phyloP scores from a whole-genome alignment of 92 coral and sea anemone genomes.

The Anthopleura xanthogrammica region DNA sequence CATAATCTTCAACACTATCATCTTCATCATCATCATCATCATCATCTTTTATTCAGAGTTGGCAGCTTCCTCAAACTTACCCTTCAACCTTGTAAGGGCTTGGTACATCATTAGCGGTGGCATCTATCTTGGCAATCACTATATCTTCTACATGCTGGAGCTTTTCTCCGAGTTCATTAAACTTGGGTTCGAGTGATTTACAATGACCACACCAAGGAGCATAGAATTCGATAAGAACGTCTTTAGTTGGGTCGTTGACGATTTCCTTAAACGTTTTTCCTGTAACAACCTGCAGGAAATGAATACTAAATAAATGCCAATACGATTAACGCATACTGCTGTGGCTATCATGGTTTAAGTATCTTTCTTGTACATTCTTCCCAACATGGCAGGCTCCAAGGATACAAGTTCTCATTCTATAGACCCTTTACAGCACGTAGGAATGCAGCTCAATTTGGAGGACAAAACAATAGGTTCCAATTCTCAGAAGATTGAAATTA shows the following conservation, averaged over 20 bases:
- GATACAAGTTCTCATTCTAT: too few relatives aligned
- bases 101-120: conserved; percentile 94
- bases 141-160: conserved; percentile 75
- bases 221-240: conserved; percentile 91
- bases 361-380: neutral
- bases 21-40: neutral
- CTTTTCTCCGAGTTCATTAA: conserved; percentile 91
- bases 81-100: conserved; percentile 78
- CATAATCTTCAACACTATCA: neutral
- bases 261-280: conserved; percentile 81
- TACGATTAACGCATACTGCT: neutral
- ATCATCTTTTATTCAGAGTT: neutral
- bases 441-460: too few relatives aligned
- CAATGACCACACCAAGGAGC: conserved; percentile 99
- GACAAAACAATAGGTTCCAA: too few relatives aligned
- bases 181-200: conserved; percentile 88
- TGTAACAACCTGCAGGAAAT: conserved; percentile 71
- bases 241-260: conserved; percentile 79
- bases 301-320: neutral
- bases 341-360: neutral
- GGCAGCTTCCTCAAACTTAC: conserved; percentile 35
- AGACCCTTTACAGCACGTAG: too few relatives aligned
- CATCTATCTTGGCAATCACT: conserved; percentile 97
- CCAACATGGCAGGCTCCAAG: neutral
- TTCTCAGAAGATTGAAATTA: too few relatives aligned